Conservation (phyloP, 2,113 vertebrate species). For the Reinhardtius hippoglossoides region DNA sequence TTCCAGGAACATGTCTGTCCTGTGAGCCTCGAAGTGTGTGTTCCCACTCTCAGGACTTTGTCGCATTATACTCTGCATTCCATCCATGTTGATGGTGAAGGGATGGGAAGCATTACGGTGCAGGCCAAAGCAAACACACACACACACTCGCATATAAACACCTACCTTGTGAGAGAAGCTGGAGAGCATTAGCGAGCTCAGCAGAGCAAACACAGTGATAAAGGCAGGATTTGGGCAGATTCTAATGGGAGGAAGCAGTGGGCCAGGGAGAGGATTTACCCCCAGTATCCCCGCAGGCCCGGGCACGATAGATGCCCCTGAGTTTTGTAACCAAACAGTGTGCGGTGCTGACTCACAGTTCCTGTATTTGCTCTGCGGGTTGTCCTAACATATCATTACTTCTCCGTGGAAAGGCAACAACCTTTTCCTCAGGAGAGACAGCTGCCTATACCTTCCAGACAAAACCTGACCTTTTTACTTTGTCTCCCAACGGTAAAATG, state of each 20-base stretch:
- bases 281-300: constrained; percentile 63
- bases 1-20: constrained; percentile 61
- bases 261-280: constrained; percentile 69
- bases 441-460: constrained; percentile 47
- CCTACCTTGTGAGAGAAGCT: constrained; percentile 68
- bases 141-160: constrained; percentile 60
- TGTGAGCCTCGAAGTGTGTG: constrained; percentile 57
- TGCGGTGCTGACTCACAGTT: constrained; percentile 75
- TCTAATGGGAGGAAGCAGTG: constrained; percentile 69
- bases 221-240: constrained; percentile 70
- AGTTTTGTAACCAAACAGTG: constrained; percentile 70
- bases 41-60: constrained; percentile 42
- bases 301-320: constrained; percentile 62
- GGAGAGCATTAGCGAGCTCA: constrained; percentile 73
- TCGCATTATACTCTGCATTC: constrained; percentile 52
- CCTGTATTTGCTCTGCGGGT: constrained; percentile 74
- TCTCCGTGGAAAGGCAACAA: constrained; percentile 54
- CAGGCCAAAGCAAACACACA: constrained; percentile 63
- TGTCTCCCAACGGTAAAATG: constrained; percentile 53
- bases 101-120: constrained; percentile 66
- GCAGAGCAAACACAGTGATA: constrained; percentile 76
- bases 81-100: constrained; percentile 53
- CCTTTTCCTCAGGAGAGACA: constrained; percentile 30
- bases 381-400: constrained; percentile 78
- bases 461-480: constrained; percentile 70